phyloP scores from a whole-genome alignment of 2,797 vertebrate genomes.

The Micrastur ruficollis region DNA sequence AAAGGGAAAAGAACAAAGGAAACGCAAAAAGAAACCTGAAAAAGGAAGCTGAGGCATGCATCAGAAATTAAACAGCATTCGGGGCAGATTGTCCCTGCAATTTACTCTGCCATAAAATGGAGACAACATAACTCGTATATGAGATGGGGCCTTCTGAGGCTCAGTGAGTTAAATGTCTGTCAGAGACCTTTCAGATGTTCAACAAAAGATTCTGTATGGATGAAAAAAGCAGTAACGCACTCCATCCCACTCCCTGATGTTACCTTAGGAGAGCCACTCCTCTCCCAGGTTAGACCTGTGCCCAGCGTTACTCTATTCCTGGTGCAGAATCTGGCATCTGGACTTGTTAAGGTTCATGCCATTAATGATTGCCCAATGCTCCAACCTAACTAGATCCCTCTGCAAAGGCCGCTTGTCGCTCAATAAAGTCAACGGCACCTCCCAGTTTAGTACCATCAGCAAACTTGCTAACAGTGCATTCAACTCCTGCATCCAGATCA shows the following conservation, averaged over 20 bases:
- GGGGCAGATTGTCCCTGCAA: neutral
- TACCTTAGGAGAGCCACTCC: neutral
- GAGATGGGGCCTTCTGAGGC: neutral
- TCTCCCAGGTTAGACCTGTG: neutral
- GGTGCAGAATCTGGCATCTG: neutral
- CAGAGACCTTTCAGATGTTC: neutral
- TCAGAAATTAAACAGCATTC: neutral
- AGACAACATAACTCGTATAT: neutral
- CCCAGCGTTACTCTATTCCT: neutral
- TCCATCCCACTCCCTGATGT: neutral
- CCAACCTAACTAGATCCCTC: neutral
- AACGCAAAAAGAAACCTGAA: neutral
- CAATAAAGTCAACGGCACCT: neutral
- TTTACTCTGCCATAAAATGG: neutral
- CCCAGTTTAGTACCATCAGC: neutral
- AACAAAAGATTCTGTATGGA: neutral
- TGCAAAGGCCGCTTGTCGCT: neutral
- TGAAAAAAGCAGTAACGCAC: neutral
- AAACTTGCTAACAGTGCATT: neutral
- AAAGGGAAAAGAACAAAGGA: neutral
- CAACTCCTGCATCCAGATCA: neutral
- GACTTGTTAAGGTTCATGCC: neutral
- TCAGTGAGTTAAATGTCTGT: neutral
- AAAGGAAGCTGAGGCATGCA: neutral
- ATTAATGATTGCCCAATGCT: neutral